These are phyloP conservation scores for Gymnocephalus cernua DNA, from an alignment of 2,113 vertebrate species.

Conservation along the genomic window DNA sequence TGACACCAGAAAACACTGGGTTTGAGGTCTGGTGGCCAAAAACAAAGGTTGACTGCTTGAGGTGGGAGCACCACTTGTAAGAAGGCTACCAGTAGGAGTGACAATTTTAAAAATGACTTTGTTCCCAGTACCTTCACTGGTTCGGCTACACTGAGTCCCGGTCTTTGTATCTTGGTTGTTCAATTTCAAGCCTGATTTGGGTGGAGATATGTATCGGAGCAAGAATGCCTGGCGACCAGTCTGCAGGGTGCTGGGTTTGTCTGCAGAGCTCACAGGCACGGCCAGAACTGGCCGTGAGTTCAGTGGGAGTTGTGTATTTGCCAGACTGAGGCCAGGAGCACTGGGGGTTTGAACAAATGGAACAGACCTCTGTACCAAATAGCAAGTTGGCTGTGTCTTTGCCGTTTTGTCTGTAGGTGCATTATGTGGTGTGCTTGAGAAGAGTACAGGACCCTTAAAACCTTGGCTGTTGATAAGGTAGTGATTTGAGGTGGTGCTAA, in stretches of 20 bases:
- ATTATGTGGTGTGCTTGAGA: conserved; percentile 76
- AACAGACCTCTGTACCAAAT: conserved; percentile 82
- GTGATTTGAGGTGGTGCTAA: conserved; percentile 66
- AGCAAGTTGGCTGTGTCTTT: conserved; percentile 80
- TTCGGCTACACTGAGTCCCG: conserved; percentile 57
- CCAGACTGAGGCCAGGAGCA: conserved; percentile 61
- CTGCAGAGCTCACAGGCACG: conserved; percentile 74
- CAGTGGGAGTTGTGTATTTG: conserved; percentile 67
- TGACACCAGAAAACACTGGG: conserved; percentile 82
- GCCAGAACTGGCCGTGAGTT: conserved; percentile 77
- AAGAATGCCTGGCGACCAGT: conserved; percentile 84
- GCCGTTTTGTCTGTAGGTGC: conserved; percentile 66
- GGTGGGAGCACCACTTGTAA: conserved; percentile 64
- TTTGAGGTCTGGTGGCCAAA: conserved; percentile 80
- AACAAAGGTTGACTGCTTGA: conserved; percentile 78
- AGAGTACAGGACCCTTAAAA: conserved; percentile 79
- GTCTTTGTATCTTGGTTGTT: conserved; percentile 76
- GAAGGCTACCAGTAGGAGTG: conserved; percentile 71
- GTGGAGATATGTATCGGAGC: conserved; percentile 83
- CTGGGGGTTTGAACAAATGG: conserved; percentile 67
- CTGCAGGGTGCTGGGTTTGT: conserved; percentile 75
- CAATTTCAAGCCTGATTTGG: conserved; percentile 77
- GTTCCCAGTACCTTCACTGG: conserved; percentile 72
- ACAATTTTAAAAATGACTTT: conserved; percentile 85
- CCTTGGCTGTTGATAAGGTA: conserved; percentile 80